Base-by-base conservation (phyloP, 2,888 invertebrate genomes). In the Diloba caeruleocephala region DNA sequence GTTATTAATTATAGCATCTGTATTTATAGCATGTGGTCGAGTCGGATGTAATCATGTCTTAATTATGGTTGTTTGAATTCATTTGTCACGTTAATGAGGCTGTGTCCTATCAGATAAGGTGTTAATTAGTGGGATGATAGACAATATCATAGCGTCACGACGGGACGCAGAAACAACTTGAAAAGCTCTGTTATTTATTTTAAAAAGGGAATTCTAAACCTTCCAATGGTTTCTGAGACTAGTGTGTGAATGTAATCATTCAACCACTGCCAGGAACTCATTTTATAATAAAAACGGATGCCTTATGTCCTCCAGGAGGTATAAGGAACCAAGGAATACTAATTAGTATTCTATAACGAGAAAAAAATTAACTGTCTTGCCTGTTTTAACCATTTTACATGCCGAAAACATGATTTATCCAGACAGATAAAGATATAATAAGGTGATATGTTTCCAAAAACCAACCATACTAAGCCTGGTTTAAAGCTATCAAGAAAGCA, bases 331-430 rank as follows among this genome's bases (percentile, higher is more conserved):
- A 5, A 9, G 12, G 68, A 67, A 62, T 62, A 67, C 17, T 61
- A 32, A 62, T 53, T 36, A 53, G 45, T 5, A 53, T 67, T 53
- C 62, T 43, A 43, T n/a, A n/a, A n/a, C n/a, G n/a, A n/a, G n/a
- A n/a, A n/a, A n/a, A n/a, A n/a, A n/a, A n/a, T n/a, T n/a, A n/a
- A n/a, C n/a, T n/a, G n/a, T n/a, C n/a, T n/a, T n/a, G n/a, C n/a
- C n/a, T n/a, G n/a, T n/a, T n/a, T n/a, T n/a, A n/a, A n/a, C n/a
- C n/a, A n/a, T n/a, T n/a, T n/a, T n/a, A n/a, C n/a, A n/a, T n/a
- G n/a, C n/a, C n/a, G n/a, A n/a, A n/a, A n/a, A n/a, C n/a, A n/a
- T n/a, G n/a, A n/a, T n/a, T n/a, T n/a, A n/a, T n/a, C n/a, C n/a
- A 2, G 6, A 4, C 1, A 28, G 29, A 31, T 17, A 17, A 14